phyloP scores from a whole-genome alignment of 2,888 invertebrate species.

The Drosophila mettleri region DNA sequence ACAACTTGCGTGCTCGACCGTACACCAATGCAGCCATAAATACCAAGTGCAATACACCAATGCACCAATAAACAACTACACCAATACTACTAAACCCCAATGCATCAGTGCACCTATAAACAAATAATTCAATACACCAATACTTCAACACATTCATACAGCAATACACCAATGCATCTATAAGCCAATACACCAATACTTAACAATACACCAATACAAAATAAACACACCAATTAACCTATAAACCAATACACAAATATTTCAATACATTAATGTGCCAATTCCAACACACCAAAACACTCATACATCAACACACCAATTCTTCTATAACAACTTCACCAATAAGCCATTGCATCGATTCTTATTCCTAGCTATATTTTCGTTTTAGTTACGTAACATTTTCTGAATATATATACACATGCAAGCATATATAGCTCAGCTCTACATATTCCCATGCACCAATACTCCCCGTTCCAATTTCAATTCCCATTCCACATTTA shows the following conservation, averaged over 20 bases:
- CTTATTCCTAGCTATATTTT: not conserved
- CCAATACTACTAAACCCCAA: not conserved
- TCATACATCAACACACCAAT: not conserved
- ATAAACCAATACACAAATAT: not conserved
- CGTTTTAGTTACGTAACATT: not conserved
- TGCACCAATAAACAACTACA: too few relatives aligned
- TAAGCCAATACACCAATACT: not conserved
- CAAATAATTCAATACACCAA: not conserved
- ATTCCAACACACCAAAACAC: not conserved
- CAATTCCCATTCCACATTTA: not conserved
- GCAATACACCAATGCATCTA: not conserved
- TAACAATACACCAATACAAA: not conserved
- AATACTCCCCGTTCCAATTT: not conserved
- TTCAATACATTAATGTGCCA: not conserved
- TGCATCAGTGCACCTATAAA: not conserved
- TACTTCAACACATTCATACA: not conserved
- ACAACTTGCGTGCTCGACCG: not conserved
- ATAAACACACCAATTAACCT: not conserved
- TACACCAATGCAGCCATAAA: not conserved
- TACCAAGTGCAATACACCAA: not conserved
- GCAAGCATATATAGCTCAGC: not conserved
- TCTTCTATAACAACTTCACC: not conserved
- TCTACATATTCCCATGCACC: not conserved
- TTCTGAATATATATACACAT: too few relatives aligned
- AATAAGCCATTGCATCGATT: not conserved